phyloP scores from a whole-genome alignment of 1,140 invertebrate species.

The Nasonia longicornis region DNA sequence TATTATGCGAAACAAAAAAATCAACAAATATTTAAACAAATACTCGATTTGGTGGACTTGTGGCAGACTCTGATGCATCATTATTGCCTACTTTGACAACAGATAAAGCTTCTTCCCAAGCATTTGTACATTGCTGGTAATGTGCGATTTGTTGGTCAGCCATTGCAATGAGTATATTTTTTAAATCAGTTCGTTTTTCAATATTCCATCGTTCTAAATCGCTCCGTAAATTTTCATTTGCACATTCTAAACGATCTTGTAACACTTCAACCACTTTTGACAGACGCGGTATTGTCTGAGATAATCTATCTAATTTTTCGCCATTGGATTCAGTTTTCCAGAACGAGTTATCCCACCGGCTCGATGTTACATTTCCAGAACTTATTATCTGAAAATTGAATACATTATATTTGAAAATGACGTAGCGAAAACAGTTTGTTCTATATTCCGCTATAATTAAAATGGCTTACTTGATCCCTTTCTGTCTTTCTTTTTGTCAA shows the following conservation, averaged over 20 bases:
- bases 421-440: conserved; percentile 29
- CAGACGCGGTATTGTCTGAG: conserved; percentile 69
- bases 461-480: conserved; percentile 72
- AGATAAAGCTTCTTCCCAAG: conserved; percentile 73
- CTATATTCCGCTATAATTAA: not conserved
- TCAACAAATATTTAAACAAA: conserved; percentile 48
- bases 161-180: conserved; percentile 75
- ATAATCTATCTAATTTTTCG: conserved; percentile 73
- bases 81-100: conserved; percentile 58
- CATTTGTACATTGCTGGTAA: conserved; percentile 75
- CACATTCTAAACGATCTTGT: conserved; percentile 78
- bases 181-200: conserved; percentile 78
- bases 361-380: conserved; percentile 51
- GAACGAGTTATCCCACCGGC: conserved; percentile 67
- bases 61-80: conserved; percentile 52
- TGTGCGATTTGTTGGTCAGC: conserved; percentile 78
- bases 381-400: conserved; percentile 56
- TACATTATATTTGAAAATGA: conserved; percentile 24
- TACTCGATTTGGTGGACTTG: conserved; percentile 53
- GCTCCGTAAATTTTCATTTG: conserved; percentile 79
- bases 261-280: conserved; percentile 72
- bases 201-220: conserved; percentile 80
- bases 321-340: conserved; percentile 72
- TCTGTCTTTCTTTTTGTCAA: conserved; percentile 74
- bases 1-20: conserved; percentile 28